Conservation (phyloP, 2,888 invertebrate genomes). For the Tipula vernalis region DNA sequence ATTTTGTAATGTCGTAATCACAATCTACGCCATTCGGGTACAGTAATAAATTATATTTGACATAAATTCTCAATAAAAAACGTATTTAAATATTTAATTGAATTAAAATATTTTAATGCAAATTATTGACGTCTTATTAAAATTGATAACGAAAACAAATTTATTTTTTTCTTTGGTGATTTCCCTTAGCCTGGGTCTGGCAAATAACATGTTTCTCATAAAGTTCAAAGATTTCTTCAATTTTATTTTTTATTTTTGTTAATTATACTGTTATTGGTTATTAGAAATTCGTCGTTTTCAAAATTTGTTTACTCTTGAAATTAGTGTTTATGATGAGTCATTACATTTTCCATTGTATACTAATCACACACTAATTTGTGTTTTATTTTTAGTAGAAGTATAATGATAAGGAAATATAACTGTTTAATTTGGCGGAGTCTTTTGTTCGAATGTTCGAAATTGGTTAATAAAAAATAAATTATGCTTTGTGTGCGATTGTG, state of each 20-base stretch:
- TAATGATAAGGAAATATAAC: not conserved
- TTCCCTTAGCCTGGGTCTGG: no score
- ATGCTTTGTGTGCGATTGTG: not conserved
- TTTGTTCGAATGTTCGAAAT: not conserved
- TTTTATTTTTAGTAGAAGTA: not conserved
- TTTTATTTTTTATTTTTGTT: not conserved
- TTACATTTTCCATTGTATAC: not conserved
- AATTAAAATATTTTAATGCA: no score
- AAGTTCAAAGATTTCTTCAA: no score
- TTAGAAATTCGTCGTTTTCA: not conserved
- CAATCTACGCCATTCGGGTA: no score
- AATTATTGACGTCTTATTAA: no score
- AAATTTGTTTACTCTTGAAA: not conserved
- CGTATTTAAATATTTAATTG: no score
- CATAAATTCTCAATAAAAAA: no score
- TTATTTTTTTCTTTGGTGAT: no score
- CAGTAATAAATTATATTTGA: no score
- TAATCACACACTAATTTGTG: not conserved
- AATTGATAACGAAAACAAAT: no score
- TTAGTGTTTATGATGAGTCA: not conserved
- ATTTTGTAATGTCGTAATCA: no score
- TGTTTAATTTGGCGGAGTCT: not conserved
- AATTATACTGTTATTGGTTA: not conserved
- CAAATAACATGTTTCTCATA: no score
- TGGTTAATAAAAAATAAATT: not conserved